These are phyloP conservation scores for Leptobrachium leishanense DNA, from an alignment of 2,113 vertebrate species.

Conservation along the genomic window DNA sequence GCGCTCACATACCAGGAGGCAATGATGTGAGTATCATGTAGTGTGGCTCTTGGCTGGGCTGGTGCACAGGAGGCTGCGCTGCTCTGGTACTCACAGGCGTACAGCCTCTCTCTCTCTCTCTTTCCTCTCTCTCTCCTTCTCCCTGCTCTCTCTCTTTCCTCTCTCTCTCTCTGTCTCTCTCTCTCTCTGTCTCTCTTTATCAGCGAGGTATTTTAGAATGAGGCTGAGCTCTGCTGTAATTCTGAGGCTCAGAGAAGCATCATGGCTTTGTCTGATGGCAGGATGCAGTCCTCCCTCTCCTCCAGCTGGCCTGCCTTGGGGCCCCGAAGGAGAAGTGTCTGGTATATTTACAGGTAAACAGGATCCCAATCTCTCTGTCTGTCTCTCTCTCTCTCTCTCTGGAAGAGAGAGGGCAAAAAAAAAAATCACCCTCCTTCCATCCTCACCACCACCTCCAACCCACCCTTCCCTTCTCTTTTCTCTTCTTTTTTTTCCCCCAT, in stretches of 20 bases:
- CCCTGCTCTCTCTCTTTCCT: conserved; percentile 51
- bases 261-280: conserved; percentile 63
- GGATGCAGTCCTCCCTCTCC: conserved; percentile 73
- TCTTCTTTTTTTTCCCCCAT: conserved; percentile 46
- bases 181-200: conserved; percentile 59
- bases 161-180: conserved; percentile 61
- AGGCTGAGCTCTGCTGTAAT: conserved; percentile 41
- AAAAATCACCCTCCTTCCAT: conserved; percentile 12
- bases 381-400: conserved; percentile 55
- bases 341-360: conserved; percentile 92
- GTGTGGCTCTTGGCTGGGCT: conserved; percentile 57
- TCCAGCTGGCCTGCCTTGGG: conserved; percentile 88
- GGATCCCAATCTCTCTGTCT: conserved; percentile 39
- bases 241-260: conserved; percentile 43
- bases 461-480: conserved; percentile 52
- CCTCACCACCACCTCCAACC: conserved; percentile 50
- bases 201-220: conserved; percentile 46
- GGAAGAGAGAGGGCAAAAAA: conserved; percentile 28
- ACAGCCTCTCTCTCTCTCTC: conserved; percentile 65
- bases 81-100: conserved; percentile 57
- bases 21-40: conserved; percentile 80
- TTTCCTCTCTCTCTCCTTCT: conserved; percentile 63
- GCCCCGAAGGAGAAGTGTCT: conserved; percentile 85
- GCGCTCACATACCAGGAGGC: conserved; percentile 67
- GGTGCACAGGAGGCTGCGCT: conserved; percentile 40